A percentile compares a stretch with the other conserved stretches of the same genome.
phyloP scores from a whole-genome alignment of 2,888 invertebrate genomes.

The Patella depressa region DNA sequence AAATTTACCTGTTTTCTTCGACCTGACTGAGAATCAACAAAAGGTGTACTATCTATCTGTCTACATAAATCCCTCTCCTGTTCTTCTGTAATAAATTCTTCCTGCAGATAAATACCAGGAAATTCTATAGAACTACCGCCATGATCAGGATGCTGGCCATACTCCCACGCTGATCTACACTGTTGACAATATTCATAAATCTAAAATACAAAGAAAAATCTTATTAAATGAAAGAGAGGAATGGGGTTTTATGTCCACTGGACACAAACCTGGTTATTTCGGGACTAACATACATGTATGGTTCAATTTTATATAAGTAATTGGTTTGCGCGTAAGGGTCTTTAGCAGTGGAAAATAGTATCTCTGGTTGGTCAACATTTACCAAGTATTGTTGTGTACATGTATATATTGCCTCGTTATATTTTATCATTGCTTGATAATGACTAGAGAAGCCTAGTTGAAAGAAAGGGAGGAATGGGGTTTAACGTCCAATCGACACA shows the following conservation, averaged over 20 bases:
- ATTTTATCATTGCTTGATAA: too few relatives aligned
- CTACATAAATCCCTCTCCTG: conserved; percentile 79
- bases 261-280: too few relatives aligned
- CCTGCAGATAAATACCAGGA: conserved; percentile 65
- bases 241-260: too few relatives aligned
- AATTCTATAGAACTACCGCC: conserved; percentile 49
- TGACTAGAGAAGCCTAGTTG: too few relatives aligned
- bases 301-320: too few relatives aligned
- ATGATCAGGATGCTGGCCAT: conserved; percentile 38
- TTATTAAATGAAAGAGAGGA: not conserved
- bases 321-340: too few relatives aligned
- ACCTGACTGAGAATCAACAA: conserved; percentile 95
- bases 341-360: too few relatives aligned
- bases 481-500: too few relatives aligned
- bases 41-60: conserved; percentile 84
- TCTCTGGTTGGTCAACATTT: too few relatives aligned
- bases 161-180: conserved; percentile 47
- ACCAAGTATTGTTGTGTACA: too few relatives aligned
- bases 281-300: too few relatives aligned
- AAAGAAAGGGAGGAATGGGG: not conserved
- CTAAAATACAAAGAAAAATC: conserved; percentile 27
- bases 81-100: conserved; percentile 80
- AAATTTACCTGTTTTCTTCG: conserved; percentile 85
- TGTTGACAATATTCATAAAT: conserved; percentile 46
- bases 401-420: too few relatives aligned